Base-by-base conservation (phyloP, 30 jellyfish, hydroid and myxozoan genomes). In the Cassiopea xamachana region DNA sequence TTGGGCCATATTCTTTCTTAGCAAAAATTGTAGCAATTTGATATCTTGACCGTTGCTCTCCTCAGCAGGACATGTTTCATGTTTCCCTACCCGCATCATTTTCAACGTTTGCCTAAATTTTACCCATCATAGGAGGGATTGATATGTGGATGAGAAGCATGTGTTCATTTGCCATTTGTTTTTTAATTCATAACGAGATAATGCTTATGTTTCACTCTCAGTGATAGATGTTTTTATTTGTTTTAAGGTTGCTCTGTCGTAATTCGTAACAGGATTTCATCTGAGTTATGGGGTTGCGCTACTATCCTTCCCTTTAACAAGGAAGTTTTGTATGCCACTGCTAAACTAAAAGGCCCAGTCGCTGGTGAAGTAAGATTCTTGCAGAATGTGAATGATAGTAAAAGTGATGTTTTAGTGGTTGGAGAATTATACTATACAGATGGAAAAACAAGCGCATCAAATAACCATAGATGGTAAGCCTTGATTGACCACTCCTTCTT, bases 351-450 rank as follows among this genome's bases (percentile, higher is more conserved):
- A 12, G 89, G 94, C 7, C 74, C 60, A 12, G 90, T 96, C 46
- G 96, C 96, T 69, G 99, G 99, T 17, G 93, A 94, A 75, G 77
- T 96, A 3, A 80, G 93, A 55, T 95, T 95, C 78, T 44, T 95
- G 73, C 99, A 95, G 87, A 75, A 73, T 77, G 82, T 70, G 13
- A 61, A 62, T n/a, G 77, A 87, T 39, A 85, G 46, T n/a, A 82
- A 73, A 15, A 86, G 95, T 43, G 91, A 78, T 58, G 93, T 84
- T 48, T 13, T 92, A 48, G 84, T 95, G n/a, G 48, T 60, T 48
- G 99, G 97, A 13, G 93, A 91, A 43, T 60, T 95, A 61, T 85
- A 87, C 70, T 90, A 74, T 60, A 87, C 98, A 4, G 99, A 95
- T 83, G 95, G 96, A 12, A 58, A 91, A 10, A 81, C 95, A 27